Percentiles rank a stretch among this genome's conserved stretches.
phyloP scores from a whole-genome alignment of 1,140 invertebrate genomes.

The Wasmannia auropunctata region DNA sequence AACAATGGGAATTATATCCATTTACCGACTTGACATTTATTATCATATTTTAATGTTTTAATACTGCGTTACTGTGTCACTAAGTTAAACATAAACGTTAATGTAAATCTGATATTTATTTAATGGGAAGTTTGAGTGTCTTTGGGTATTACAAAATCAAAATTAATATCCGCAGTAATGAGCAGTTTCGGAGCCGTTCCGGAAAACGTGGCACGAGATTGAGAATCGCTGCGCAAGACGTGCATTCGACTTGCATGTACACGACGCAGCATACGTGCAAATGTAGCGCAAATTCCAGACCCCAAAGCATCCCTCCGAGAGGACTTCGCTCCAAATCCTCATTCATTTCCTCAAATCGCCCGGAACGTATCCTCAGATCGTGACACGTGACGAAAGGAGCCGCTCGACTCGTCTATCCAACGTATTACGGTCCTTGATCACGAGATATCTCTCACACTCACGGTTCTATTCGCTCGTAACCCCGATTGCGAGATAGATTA shows the following conservation, averaged over 20 bases:
- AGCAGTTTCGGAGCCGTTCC: not conserved
- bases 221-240: slow-evolving; percentile 24
- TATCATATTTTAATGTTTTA: not conserved
- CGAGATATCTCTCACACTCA: slow-evolving; percentile 9
- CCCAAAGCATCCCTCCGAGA: not conserved
- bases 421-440: slow-evolving; percentile 31
- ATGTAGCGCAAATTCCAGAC: slow-evolving; percentile 25
- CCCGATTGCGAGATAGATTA: slow-evolving; percentile 19
- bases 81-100: not conserved
- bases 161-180: not conserved
- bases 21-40: not conserved
- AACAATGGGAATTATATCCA: not conserved
- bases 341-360: slow-evolving; percentile 28
- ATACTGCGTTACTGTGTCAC: not conserved
- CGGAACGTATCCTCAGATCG: slow-evolving; percentile 25
- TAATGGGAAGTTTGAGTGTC: not conserved
- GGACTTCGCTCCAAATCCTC: slow-evolving; percentile 9
- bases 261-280: slow-evolving; percentile 6
- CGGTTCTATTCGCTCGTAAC: not conserved
- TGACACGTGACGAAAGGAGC: slow-evolving; percentile 38
- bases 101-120: not conserved
- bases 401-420: slow-evolving; percentile 13
- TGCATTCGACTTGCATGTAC: not conserved
- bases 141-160: not conserved
- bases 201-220: not conserved